Evolutionary conservation across 1,140 invertebrate genomes (phyloP), one percentile per base, ranked within the genome.

Genomic region (Acyrthosiphon pisum): DNA sequence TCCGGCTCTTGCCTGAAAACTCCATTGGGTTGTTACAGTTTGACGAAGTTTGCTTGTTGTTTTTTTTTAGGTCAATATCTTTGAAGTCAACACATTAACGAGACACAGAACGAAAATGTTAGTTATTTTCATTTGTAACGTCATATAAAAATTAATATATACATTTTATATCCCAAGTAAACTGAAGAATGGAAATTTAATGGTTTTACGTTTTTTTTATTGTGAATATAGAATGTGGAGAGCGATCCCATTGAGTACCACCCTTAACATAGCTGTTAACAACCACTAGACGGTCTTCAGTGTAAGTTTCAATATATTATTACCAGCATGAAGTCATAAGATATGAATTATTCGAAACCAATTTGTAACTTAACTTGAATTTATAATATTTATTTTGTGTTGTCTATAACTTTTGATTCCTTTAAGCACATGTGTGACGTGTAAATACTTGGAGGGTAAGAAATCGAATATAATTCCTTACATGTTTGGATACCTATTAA

Each of bases 61-160:
- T n/a, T 76, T 76, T 76, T 76, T 76, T 76, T 76, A 76, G 30
- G n/a, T 18, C 60, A 76, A 76, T 76, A n/a, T 76, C 60, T 76
- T 18, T 4, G 6, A 8, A n/a, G 30, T 14, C 3, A 1, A 76
- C n/a, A 76, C 60, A 6, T 76, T 76, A 76, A n/a, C 22, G 14
- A n/a, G 14, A n/a, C 60, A 76, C n/a, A 76, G 4, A 35, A n/a
- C 3, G 1, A 76, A 76, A 18, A 76, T n/a, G n/a, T 68, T 68
- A 68, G 60, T 30, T 68, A 30, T 76, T 76, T 76, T 76, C 14
- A 76, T 76, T n/a, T 76, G n/a, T 76, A n/a, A 76, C 4, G 6
- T 35, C 4, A n/a, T 6, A 76, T 18, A n/a, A n/a, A 76, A n/a
- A 20, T 76, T 76, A 35, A 35, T 76, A 30, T 60, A 76, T 76